Evolutionary conservation across 2,888 invertebrate genomes (phyloP).

Genomic region (Nephrotoma guestfalica): DNA sequence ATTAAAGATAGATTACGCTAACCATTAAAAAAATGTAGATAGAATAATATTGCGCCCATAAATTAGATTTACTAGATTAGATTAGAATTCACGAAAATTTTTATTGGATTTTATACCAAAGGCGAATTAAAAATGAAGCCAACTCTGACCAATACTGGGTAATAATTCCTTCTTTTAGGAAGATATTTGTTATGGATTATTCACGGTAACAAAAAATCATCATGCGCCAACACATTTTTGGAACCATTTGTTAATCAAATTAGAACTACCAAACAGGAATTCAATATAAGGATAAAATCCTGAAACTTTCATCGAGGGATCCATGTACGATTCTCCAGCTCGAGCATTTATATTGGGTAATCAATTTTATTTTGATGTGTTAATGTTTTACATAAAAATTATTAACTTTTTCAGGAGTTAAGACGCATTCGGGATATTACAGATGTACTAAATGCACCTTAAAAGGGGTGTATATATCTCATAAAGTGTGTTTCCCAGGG

Average conservation of each 20-base stretch:
- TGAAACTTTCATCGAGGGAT: too few species aligned
- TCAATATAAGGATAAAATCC: too few species aligned
- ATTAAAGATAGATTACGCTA: too few species aligned
- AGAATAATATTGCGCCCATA: too few species aligned
- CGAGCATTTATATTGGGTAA: too few species aligned
- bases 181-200: background rate
- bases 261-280: background rate
- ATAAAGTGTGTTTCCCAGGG: background rate
- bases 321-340: too few species aligned
- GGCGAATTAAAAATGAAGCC: too few species aligned
- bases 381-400: background rate
- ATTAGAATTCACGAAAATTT: too few species aligned
- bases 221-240: background rate
- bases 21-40: too few species aligned
- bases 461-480: background rate
- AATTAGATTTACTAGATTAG: too few species aligned
- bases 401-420: background rate
- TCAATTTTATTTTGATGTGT: too few species aligned
- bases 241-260: background rate
- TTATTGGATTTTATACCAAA: too few species aligned
- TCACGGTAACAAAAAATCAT: background rate
- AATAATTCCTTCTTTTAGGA: background rate
- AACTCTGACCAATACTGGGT: background rate
- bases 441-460: background rate
- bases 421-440: background rate